Conservation (phyloP, 2,797 vertebrate species). For the Pseudochromis fuscus region DNA sequence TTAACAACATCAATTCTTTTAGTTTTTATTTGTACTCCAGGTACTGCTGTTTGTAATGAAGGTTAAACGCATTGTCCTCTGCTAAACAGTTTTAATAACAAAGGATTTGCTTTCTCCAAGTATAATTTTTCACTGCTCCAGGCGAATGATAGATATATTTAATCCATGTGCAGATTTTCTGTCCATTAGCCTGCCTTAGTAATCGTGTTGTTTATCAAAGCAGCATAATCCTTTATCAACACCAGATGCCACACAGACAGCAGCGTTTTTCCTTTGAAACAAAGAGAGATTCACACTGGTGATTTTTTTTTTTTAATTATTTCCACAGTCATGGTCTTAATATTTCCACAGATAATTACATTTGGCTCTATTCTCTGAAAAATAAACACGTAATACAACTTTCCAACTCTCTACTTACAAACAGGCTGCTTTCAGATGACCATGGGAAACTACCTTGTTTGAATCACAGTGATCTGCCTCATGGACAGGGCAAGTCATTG, state of each 20-base stretch:
- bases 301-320: no score
- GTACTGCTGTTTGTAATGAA: constrained; percentile 4
- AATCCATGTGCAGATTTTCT: constrained; percentile 58
- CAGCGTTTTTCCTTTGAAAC: constrained; percentile 34
- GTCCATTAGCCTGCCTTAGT: constrained; percentile 55
- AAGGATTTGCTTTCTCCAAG: constrained; percentile 52
- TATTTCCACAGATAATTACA: not conserved
- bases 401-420: not conserved
- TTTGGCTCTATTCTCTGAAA: not conserved
- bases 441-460: not conserved
- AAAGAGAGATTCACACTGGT: constrained; percentile 24
- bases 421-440: not conserved
- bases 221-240: constrained; percentile 59
- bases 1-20: not conserved
- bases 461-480: not conserved
- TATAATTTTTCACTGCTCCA: constrained; percentile 20
- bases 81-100: constrained; percentile 38
- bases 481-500: not conserved
- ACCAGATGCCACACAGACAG: constrained; percentile 55
- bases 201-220: constrained; percentile 64
- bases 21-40: not conserved
- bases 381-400: not conserved
- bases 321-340: not conserved
- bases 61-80: constrained; percentile 23
- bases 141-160: constrained; percentile 37